Base-by-base conservation (phyloP, 2,888 invertebrate genomes). In the Clusia tigrina region DNA sequence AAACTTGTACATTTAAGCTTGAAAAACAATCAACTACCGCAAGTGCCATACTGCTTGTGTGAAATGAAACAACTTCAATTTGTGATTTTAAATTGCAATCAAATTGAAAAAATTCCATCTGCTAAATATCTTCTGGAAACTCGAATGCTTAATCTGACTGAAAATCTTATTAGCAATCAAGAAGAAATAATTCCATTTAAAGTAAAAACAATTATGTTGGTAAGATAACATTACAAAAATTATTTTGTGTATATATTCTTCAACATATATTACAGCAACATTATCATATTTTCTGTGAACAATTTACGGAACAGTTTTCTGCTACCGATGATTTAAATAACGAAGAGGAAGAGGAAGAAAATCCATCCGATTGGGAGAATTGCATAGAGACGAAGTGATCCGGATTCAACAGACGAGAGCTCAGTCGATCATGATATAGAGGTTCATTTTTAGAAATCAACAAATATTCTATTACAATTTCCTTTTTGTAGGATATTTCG, bases 1-100 rank as follows among this genome's bases (percentile, higher is more conserved):
- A 85, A 85, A 0, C 76, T 90, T 5, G 85, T 88, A 2, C 90
- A 90, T 78, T 84, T 89, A 38, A 90, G 90, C 81, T 79, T 90
- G 1, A 85, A 86, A 60, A 86, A 86, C 58, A 90, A 90, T 74
- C 74, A 79, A 12, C 77, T 90, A 1, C 80, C 72, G 2, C 80
- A 83, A 60, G 85, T 90, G 64, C 90, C 90, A 0, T 22, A 25
- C 1, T 46, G 71, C 0, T 79, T 86, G 0, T 52, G 84, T 1
- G 79, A 83, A 32, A 86, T 88, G 69, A 66, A 77, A 0, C 86
- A 85, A 17, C 78, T 88, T 1, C 86, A 86, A 83, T 88, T 85
- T 71, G 76, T 87, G 1, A 88, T 87, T 71, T 81, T 88, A 0
- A 86, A 86, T 67, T 82, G 83, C 63, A 88, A 88, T 68, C 84